Evolutionary conservation across 2,797 vertebrate genomes (phyloP).

Genomic region (Balearica regulorum): DNA sequence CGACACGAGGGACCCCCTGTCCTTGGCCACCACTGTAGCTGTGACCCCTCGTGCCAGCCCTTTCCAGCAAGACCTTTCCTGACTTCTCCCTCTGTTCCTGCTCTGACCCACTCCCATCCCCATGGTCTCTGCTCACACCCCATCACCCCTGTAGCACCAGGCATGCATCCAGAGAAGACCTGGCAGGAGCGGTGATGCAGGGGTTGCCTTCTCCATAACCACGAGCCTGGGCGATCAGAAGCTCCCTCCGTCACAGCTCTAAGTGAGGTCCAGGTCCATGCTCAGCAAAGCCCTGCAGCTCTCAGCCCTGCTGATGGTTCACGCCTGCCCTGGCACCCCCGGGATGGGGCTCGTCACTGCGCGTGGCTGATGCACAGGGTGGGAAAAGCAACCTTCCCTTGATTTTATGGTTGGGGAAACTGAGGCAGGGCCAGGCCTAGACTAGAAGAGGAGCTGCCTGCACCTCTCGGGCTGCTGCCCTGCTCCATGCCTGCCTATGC

Average conservation of each 20-base stretch:
- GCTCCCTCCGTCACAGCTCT: neutral
- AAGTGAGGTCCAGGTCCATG: neutral
- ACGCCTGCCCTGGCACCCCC: fast-evolving
- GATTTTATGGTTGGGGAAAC: neutral
- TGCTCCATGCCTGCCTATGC: fast-evolving
- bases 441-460: neutral
- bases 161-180: neutral
- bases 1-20: neutral
- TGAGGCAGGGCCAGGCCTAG: neutral
- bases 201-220: neutral
- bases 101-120: neutral
- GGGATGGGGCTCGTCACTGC: fast-evolving
- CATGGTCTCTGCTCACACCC: neutral
- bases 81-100: neutral
- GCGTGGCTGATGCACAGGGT: neutral
- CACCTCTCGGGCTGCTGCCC: neutral
- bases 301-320: neutral
- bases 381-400: no score
- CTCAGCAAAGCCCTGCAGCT: neutral
- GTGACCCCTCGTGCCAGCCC: fast-evolving
- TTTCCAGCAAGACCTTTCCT: neutral
- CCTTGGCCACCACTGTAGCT: neutral
- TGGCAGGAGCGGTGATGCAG: fast-evolving
- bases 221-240: neutral
- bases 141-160: neutral